Evolutionary conservation across 2,888 invertebrate species (phyloP), one percentile per base, ranked within the genome.

Genomic region (Chrysina gloriosa): DNA sequence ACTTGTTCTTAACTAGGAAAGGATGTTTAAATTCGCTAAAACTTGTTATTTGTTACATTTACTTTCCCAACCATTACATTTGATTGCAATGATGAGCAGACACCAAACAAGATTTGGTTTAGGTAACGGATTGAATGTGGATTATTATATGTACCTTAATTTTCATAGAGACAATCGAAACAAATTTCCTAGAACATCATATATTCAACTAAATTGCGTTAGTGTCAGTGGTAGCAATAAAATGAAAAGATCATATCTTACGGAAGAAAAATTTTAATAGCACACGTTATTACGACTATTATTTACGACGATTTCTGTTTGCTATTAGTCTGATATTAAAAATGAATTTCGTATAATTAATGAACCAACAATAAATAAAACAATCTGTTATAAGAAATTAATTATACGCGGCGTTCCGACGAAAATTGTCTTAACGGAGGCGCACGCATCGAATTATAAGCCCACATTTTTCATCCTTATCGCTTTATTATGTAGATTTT

Each of bases 401-500:
- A 56, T 56, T 56, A 56, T 50, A 23, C 36, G 23, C 11, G 14
- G 5, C 14, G 19, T 16, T 11, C 36, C 6, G 4, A 14, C 23
- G 7, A 36, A 56, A 56, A 56, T 56, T 9, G 14, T 29, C 31
- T 14, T 14, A 56, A 25, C n/a, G 14, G 36, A 56, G 25, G 25
- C 39, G 56, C 56, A 23, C 21, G 39, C 36, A 11, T 14, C 39
- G 14, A 39, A 56, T 23, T 56, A 50, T 50, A 50, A 36, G 25
- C 19, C 23, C 11, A 39, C 56, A 56, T 56, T 56, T 39, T 56
- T 56, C 56, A 56, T 56, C 19, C 56, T 56, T 56, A 56, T 56
- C 36, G 56, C 39, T 56, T 56, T 56, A 56, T 56, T 56, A 56
- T 56, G 56, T 39, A 56, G 56, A 56, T 56, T 56, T 19, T 21